These are phyloP conservation scores for Calidris pugnax DNA, from an alignment of 2,113 vertebrate genomes.

Conservation along the genomic window DNA sequence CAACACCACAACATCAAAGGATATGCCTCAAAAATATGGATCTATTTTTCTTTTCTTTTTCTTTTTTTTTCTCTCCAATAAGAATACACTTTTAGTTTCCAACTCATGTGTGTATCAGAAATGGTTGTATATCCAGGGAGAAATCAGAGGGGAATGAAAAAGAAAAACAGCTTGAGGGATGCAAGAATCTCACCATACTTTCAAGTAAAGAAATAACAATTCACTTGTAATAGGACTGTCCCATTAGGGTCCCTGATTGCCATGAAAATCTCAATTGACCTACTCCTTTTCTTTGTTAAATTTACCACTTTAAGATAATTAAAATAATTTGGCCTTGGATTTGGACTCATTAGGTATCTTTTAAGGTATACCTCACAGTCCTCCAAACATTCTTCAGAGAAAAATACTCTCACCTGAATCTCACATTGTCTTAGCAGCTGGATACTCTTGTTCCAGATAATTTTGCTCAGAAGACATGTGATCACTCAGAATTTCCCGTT, in stretches of 20 bases:
- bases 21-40: not conserved
- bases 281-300: conserved; percentile 31
- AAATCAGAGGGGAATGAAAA: conserved; percentile 58
- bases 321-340: not conserved
- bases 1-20: conserved; percentile 49
- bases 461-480: not conserved
- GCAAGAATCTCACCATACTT: conserved; percentile 63
- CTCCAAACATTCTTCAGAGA: not conserved
- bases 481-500: not conserved
- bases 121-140: conserved; percentile 46
- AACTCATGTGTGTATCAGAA: not conserved
- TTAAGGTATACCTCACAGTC: not conserved
- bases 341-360: not conserved
- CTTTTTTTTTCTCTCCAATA: not conserved
- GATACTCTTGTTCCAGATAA: not conserved
- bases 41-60: not conserved
- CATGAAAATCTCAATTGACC: not conserved
- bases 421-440: not conserved
- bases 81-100: not conserved
- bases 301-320: not conserved
- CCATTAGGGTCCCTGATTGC: conserved; percentile 76
- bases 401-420: not conserved
- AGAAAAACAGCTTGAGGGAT: conserved; percentile 51
- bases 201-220: conserved; percentile 74
- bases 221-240: conserved; percentile 77